These are phyloP conservation scores for mouse (Mus musculus) DNA, from an alignment of 2,113 vertebrate species.

Conservation along the genomic window GRCm39 chr17:37242001-37242500, in stretches of 20 bases:
- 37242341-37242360: slow-evolving; percentile 77
- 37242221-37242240: not conserved
- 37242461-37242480: not conserved
- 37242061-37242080: not conserved
- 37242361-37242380: not conserved
- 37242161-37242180: slow-evolving; percentile 72
- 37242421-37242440: not conserved
- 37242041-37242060: too few relatives aligned
- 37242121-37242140: not conserved
- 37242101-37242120: not conserved
- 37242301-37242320: not conserved
- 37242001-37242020: too few relatives aligned
- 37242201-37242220: not conserved
- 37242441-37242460: not conserved
- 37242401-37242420: not conserved
- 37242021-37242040: not conserved
- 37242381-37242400: too few relatives aligned
- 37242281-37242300: not conserved
- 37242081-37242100: not conserved
- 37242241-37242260: not conserved
- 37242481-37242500: not conserved
- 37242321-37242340: not conserved
- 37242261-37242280: not conserved
- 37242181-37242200: slow-evolving; percentile 3
- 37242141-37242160: not conserved